Base-by-base conservation (phyloP, 2,888 invertebrate species). In the Heliconius cydno region DNA sequence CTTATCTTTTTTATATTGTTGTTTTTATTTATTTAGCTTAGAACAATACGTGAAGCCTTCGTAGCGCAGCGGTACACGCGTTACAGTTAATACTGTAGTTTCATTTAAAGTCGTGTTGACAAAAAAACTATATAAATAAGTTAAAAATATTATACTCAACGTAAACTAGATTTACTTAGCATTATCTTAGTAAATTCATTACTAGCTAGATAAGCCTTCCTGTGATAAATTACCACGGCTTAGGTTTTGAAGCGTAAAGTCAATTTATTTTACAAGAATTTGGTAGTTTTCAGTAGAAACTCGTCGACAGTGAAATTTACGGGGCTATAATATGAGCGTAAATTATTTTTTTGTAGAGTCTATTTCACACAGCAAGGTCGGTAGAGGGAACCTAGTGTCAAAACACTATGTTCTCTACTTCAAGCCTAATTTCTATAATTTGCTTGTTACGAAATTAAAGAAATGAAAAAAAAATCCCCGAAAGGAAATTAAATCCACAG, bases 131-230 rank as follows among this genome's bases (percentile, higher is more conserved):
- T 30, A 30, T 30, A 2, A 30, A 13, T 68, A 68, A 68, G 41
- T 68, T 41, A 25, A 41, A 68, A 41, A 12, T 68, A 68, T 68
- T 68, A 41, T n/a, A 41, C 68, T 68, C 25, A 68, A 68, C 41
- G 25, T 25, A 41, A 68, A 68, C 12, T 68, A n/a, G n/a, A 68
- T 68, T 68, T 13, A 68, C 41, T 68, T 38, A 25, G 68, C n/a
- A 68, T 41, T 15, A 38, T n/a, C 68, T 68, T 41, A 41, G 68
- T 68, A 41, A 68, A 68, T 41, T 68, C 25, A 25, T 68, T 41
- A 68, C 15, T 2, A 68, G 41, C 41, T 41, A 68, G 41, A 41
- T 68, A 41, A 68, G 68, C 68, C 68, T 41, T 41, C 5, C 67
- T 68, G 25, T 13, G 25, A 41, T 41, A 68, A 68, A 68, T 68